Conservation (phyloP, 2,113 vertebrate species). For the Tauraco erythrolophus region DNA sequence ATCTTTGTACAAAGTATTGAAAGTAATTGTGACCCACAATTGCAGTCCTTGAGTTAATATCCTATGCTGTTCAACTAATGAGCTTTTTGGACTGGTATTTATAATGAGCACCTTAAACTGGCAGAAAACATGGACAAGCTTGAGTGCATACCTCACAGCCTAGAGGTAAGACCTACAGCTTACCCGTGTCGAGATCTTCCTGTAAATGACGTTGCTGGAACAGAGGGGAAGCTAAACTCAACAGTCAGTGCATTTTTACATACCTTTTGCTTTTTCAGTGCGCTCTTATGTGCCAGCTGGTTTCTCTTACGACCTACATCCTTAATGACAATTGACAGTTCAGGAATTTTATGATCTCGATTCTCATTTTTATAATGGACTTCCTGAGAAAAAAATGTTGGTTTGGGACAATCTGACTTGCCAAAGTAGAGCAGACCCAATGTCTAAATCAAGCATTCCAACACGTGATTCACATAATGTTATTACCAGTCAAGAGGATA, state of each 20-base stretch:
- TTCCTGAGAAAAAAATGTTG: background rate
- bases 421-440: background rate
- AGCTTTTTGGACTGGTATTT: background rate
- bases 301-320: background rate
- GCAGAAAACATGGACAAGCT: background rate
- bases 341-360: conserved; percentile 4
- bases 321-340: conserved; percentile 20
- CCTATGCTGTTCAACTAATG: background rate
- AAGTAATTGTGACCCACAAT: background rate
- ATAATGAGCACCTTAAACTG: background rate
- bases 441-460: background rate
- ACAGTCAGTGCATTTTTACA: background rate
- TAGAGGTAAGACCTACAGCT: background rate
- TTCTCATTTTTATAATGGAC: background rate
- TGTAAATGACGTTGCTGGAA: background rate
- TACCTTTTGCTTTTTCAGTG: background rate
- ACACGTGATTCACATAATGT: background rate
- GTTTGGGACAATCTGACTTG: background rate
- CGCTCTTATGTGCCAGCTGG: background rate
- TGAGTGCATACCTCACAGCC: background rate
- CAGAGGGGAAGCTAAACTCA: background rate
- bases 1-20: background rate
- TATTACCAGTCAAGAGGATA: background rate
- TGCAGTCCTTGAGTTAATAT: background rate
- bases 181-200: background rate